phyloP scores from a whole-genome alignment of 2,888 invertebrate genomes.

The Acleris literana region DNA sequence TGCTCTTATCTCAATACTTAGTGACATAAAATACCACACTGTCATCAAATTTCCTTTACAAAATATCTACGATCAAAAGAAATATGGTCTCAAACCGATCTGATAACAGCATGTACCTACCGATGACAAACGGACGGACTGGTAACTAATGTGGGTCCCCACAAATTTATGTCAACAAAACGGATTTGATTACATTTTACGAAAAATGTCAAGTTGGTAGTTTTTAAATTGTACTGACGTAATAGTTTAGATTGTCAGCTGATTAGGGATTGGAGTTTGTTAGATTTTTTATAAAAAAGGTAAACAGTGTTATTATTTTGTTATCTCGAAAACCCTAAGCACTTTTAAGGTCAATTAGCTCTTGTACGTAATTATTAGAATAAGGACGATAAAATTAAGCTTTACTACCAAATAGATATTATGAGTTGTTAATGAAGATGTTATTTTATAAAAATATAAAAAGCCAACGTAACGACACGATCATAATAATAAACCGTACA shows the following conservation, averaged over 20 bases:
- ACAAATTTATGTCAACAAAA: conserved; percentile 63
- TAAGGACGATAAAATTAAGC: too few relatives aligned
- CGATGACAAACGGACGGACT: conserved; percentile 60
- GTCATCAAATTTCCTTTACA: conserved; percentile 23
- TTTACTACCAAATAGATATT: too few relatives aligned
- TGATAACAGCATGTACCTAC: conserved; percentile 42
- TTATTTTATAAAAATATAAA: background rate
- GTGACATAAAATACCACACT: conserved; percentile 26
- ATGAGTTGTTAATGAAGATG: background rate
- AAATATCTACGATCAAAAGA: conserved; percentile 42
- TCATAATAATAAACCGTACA: conserved; percentile 26
- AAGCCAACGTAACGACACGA: conserved; percentile 7
- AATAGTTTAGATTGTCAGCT: conserved; percentile 54
- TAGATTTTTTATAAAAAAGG: conserved; percentile 16
- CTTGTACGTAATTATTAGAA: background rate
- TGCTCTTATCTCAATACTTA: background rate
- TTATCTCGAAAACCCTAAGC: too few relatives aligned
- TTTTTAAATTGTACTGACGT: conserved; percentile 62
- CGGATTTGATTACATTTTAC: conserved; percentile 66
- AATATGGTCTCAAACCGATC: conserved; percentile 50
- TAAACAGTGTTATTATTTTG: too few relatives aligned
- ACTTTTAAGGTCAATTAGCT: background rate
- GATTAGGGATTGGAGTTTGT: conserved; percentile 51
- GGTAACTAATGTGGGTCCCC: conserved; percentile 62
- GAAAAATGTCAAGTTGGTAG: conserved; percentile 53